Evolutionary conservation across 2,113 vertebrate genomes (phyloP), one percentile per base, ranked within the genome.

Genomic region (Burhinus bistriatus): DNA sequence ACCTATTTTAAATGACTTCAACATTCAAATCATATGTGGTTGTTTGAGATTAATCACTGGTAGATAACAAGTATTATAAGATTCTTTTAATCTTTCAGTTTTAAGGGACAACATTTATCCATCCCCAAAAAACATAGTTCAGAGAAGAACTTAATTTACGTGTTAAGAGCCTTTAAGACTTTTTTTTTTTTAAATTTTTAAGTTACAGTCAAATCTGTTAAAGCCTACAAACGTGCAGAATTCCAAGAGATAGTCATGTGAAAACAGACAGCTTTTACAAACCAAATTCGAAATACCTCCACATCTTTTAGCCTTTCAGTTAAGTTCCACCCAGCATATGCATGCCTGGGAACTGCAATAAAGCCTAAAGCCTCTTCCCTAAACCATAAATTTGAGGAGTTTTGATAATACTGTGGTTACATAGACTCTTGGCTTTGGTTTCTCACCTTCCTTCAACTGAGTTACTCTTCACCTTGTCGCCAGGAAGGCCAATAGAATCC

Each of bases 351-450:
- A 95, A 83, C 23, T 21, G 30, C 34, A 44, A 22, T 13, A 44
- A 82, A 54, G 9, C 83, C 45, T 58, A 85, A 94, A 85, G 26
- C 3, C 29, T 76, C 36, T n/a, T 68, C 26, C 23, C 29, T 42
- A 15, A 29, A 17, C 20, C 45, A 42, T 12, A 64, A 68, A 47
- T 81, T 38, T 29, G 69, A 61, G n/a, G 4, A 11, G 13, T 25
- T 89, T 49, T 73, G 54, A 71, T 40, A 26, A 36, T 13, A 65
- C 15, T 0, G 0, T 1, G 0, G 26, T 15, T 36, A 15, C 18
- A 47, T 3, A n/a, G 23, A 15, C 29, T 76, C 44, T 55, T 64
- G 20, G 54, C 12, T 55, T 78, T 36, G 62, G 32, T 17, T 81
- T 59, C 27, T 86, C 10, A 3, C 9, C 23, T n/a, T 45, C 25